Conservation (phyloP, 2,888 invertebrate genomes). For the Aporophyla nigra region DNA sequence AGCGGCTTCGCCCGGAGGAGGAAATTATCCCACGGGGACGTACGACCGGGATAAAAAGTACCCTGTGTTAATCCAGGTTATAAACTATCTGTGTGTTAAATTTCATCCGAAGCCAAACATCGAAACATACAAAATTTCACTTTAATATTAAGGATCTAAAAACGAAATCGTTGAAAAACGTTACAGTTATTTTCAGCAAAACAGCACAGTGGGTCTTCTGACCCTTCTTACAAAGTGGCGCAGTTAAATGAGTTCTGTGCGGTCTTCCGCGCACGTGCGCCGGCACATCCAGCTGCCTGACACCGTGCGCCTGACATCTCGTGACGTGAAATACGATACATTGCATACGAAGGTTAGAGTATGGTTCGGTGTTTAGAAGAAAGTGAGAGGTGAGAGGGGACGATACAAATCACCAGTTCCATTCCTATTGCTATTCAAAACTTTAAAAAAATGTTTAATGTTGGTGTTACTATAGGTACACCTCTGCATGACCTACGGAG, state of each 20-base stretch:
- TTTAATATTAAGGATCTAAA: no score
- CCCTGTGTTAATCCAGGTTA: no score
- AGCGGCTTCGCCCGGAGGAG: no score
- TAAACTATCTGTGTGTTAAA: no score
- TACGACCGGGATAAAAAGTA: no score
- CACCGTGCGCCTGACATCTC: constrained; percentile 40
- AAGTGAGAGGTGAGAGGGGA: constrained; percentile 9
- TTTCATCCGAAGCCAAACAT: no score
- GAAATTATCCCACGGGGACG: no score
- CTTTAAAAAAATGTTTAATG: not conserved
- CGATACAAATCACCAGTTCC: not conserved
- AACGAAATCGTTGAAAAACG: not conserved
- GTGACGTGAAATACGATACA: constrained; percentile 59
- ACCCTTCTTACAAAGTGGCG: not conserved
- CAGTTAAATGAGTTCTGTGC: constrained; percentile 51
- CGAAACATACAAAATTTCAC: no score
- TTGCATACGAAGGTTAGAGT: constrained; percentile 23
- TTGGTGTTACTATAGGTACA: no score
- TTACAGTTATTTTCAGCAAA: not conserved
- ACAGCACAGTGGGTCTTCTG: constrained; percentile 28
- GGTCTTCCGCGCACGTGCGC: constrained; percentile 63
- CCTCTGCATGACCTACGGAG: no score
- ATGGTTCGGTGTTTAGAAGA: constrained; percentile 18
- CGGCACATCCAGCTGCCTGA: constrained; percentile 54
- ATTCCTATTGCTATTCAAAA: not conserved